Evolutionary conservation across 2,113 vertebrate species (phyloP), one percentile per base, ranked within the genome.

Genomic region (Epinephelus moara): DNA sequence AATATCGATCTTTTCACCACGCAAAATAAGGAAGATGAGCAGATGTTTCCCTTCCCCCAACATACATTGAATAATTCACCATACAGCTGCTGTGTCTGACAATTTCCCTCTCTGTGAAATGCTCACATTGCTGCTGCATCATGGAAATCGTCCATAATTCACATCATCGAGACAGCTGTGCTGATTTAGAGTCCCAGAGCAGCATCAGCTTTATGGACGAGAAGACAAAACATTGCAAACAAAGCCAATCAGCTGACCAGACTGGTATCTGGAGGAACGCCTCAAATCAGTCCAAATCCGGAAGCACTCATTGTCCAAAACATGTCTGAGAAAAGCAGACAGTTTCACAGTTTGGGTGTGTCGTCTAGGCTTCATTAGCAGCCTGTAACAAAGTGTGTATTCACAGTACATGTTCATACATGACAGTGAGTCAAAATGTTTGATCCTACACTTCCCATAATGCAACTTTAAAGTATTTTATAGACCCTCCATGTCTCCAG

Each of bases 261-360:
- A 47, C 1, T 17, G 15, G 64, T 59, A 33, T 85, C 70, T 59
- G 18, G 64, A 70, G 53, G 59, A 71, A 81, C 40, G 33, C 83
- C 75, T 68, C 50, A 9, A 3, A 37, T 70, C 18, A 53, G 25
- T 55, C 0, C 1, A 82, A 72, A 61, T 57, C 23, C 15, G 47
- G 56, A 68, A 80, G 23, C 49, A 30, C 19, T 40, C n/a, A 23
- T 47, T 12, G n/a, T 68, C 49, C 11, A 56, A 75, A 69, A 63
- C 61, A 68, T 75, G 47, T 50, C 18, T 42, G 45, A 85, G 56
- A 70, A 50, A 50, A 40, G 6, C 15, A 40, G 23, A 47, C 21
- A 45, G 60, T 71, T 85, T 61, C 30, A 59, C 23, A 25, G 30
- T 49, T 57, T 73, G 60, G 64, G 63, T 74, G 63, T 62, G 57